Evolutionary conservation across 1,140 invertebrate genomes (phyloP), one percentile per base, ranked within the genome.

Genomic region (Eubasilissa regina): DNA sequence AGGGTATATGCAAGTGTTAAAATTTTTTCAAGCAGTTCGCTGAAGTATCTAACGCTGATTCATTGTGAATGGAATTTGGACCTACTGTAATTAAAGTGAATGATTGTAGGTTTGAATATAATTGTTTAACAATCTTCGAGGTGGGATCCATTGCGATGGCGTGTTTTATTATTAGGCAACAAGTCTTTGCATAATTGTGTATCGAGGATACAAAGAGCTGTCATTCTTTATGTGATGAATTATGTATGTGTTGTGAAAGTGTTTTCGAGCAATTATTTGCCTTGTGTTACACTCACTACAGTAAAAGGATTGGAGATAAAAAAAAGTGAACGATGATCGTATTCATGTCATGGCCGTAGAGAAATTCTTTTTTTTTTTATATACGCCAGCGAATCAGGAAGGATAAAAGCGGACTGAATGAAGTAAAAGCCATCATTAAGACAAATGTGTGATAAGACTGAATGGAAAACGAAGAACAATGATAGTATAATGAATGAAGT

Each of bases 171-270:
- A n/a, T 64, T 15, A 11, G 10, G 60, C 60, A 64, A 43, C 13
- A n/a, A 25, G n/a, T 43, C 25, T 64, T 64, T 44, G 35, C 60
- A 64, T 64, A 64, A 64, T 43, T 64, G 25, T 21, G 60, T 64
- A 64, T 64, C 60, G 19, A 12, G 60, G 35, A 64, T 64, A 64
- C 60, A 64, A 64, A 25, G 35, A 43, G 35, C 60, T 35, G 60
- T 64, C 60, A 64, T n/a, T 25, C 21, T 64, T 58, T 58, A n/a
- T 35, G 19, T 35, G 60, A 64, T 64, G 60, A 64, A 64, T 64
- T 64, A 64, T 64, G 13, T 43, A 64, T 19, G 3, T 58, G n/a
- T 58, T 58, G 55, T 58, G 55, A 58, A 58, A 58, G 55, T 58
- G 55, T 58, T 58, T 58, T 58, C 21, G 1, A 58, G 15, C 17